phyloP scores from a whole-genome alignment of 2,888 invertebrate genomes.

The Sarcophaga variegata region DNA sequence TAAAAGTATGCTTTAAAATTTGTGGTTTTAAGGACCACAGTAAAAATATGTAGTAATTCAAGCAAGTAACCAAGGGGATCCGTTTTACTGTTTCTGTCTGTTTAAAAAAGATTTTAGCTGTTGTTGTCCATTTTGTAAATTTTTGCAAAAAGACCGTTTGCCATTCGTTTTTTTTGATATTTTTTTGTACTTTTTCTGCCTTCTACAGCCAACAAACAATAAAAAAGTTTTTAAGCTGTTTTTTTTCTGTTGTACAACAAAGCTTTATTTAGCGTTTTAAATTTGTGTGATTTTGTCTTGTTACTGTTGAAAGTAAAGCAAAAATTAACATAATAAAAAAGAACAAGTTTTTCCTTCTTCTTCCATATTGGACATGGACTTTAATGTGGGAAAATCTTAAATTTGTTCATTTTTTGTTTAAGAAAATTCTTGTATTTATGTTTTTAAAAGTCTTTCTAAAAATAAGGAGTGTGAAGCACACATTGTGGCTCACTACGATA shows the following conservation, averaged over 20 bases:
- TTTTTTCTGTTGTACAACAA: background rate
- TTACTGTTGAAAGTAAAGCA: conserved; percentile 19
- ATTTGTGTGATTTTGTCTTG: conserved; percentile 21
- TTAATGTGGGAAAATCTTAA: too few species aligned
- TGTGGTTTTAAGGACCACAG: background rate
- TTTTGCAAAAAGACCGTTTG: conserved; percentile 6
- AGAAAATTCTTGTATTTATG: conserved; percentile 47
- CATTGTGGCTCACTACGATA: too few species aligned
- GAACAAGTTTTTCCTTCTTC: conserved; percentile 21
- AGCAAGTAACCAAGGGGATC: conserved; percentile 31
- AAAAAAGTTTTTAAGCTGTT: conserved; percentile 40
- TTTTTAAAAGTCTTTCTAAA: too few species aligned
- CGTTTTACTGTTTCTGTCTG: background rate
- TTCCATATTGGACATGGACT: too few species aligned
- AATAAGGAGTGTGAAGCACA: too few species aligned
- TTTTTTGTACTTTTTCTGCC: background rate
- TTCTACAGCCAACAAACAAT: conserved; percentile 18
- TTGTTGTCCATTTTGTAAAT: conserved; percentile 22
- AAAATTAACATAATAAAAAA: conserved; percentile 54
- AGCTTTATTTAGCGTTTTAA: conserved; percentile 20
- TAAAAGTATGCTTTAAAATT: conserved; percentile 43
- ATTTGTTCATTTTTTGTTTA: conserved; percentile 19
- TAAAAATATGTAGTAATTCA: conserved; percentile 28
- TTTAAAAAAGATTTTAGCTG: background rate
- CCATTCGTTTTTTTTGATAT: background rate